Evolutionary conservation across 2,797 vertebrate genomes (phyloP), one percentile per base, ranked within the genome.

Genomic region (Brotula barbata): DNA sequence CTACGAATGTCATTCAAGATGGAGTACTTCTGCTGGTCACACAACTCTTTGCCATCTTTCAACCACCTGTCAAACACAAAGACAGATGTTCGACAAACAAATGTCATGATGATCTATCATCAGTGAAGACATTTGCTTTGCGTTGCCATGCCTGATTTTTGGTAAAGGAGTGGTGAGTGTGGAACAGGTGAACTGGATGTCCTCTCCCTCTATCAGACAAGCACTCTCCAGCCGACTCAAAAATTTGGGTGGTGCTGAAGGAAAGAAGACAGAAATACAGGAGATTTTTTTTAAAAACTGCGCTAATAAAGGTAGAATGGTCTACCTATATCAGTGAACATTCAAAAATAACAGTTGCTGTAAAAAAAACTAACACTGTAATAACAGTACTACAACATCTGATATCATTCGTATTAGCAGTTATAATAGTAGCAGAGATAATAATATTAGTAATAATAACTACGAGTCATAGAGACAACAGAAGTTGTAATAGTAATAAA

Each of bases 221-320:
- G 85, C 76, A 1, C 93, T 95, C 73, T 92, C 93, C 56, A 99
- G 84, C 54, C 93, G 92, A 78, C 83, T 92, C 71, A 94, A 89
- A 76, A 99, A 98, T 60, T 93, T 87, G 19, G 97, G 97, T 6
- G 96, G 95, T 40, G 95, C 97, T 99, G 75, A 2, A 66, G 51
- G 50, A 39, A 17, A 57, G 34, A 63, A 62, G 3, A 46, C 48
- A 66, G 14, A 20, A 57, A n/a, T 34, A 36, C 5, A 20, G 17
- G 4, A 25, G 21, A 36, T 4, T 15, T 22, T 23, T 12, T 23
- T 22, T 21, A 6, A 45, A 39, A n/a, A 28, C n/a, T n/a, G n/a
- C 31, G 31, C 31, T 33, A 33, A 33, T 11, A 33, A 33, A 33
- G 31, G 6, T 33, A 33, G 31, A n/a, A n/a, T n/a, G n/a, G n/a